Percentiles rank a stretch among this genome's conserved stretches.
phyloP scores from a whole-genome alignment of 1,140 invertebrate genomes.

The Drosophila takahashii region DNA sequence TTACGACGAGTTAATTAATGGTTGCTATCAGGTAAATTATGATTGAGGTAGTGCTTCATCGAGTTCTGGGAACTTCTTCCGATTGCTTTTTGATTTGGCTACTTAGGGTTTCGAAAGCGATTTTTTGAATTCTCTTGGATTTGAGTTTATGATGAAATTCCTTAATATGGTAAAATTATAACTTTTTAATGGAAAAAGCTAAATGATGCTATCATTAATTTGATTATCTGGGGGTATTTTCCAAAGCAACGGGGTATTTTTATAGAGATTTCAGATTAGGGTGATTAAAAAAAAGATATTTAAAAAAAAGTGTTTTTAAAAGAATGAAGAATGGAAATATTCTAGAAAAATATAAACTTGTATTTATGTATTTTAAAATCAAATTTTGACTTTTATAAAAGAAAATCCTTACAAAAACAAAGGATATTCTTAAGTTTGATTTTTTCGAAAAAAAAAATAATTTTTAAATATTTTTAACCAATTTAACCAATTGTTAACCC shows the following conservation, averaged over 20 bases:
- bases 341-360: neutral
- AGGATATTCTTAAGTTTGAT: no score
- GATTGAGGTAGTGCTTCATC: conserved; percentile 16
- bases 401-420: no score
- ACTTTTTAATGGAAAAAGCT: neutral
- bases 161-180: neutral
- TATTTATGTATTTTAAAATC: no score
- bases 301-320: neutral
- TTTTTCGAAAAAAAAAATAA: no score
- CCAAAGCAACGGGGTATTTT: neutral
- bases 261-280: neutral
- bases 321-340: neutral
- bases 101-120: neutral
- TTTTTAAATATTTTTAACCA: no score
- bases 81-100: neutral
- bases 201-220: neutral
- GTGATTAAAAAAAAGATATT: neutral
- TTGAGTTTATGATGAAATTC: neutral
- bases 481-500: no score
- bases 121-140: neutral
- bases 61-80: conserved; percentile 17
- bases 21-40: conserved; percentile 25
- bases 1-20: conserved; percentile 30
- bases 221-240: neutral
- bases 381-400: no score